phyloP scores from a whole-genome alignment of 2,113 vertebrate genomes.

The Seriola rivoliana region DNA sequence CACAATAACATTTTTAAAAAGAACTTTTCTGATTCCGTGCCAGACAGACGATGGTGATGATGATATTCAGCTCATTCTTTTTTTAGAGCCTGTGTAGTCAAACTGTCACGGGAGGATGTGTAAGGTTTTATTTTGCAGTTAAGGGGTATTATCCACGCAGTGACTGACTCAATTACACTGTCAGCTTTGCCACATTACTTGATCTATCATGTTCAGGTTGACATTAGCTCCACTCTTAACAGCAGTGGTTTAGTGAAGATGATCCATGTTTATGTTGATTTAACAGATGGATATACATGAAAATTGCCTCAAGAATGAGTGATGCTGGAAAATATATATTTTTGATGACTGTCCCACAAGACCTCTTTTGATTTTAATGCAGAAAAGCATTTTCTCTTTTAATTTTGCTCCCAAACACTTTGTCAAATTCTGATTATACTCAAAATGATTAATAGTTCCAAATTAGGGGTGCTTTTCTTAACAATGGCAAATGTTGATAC shows the following conservation, averaged over 20 bases:
- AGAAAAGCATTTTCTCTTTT: neutral
- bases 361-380: neutral
- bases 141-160: conserved; percentile 13
- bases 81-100: conserved; percentile 11
- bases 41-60: conserved; percentile 53
- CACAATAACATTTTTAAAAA: conserved; percentile 80
- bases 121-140: conserved; percentile 26
- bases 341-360: neutral
- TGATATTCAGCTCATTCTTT: conserved; percentile 35
- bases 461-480: neutral
- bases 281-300: neutral
- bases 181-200: conserved; percentile 1
- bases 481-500: neutral
- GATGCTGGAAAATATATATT: neutral
- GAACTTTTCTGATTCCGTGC: conserved; percentile 68
- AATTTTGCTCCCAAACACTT: neutral
- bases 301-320: neutral
- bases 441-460: neutral
- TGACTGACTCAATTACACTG: conserved; percentile 11
- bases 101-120: neutral
- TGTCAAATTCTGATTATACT: neutral
- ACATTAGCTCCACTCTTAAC: conserved; percentile 1
- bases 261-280: conserved; percentile 5
- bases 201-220: neutral
- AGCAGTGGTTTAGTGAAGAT: neutral